Conservation (phyloP, 2,113 vertebrate genomes). For the Junco hyemalis region DNA sequence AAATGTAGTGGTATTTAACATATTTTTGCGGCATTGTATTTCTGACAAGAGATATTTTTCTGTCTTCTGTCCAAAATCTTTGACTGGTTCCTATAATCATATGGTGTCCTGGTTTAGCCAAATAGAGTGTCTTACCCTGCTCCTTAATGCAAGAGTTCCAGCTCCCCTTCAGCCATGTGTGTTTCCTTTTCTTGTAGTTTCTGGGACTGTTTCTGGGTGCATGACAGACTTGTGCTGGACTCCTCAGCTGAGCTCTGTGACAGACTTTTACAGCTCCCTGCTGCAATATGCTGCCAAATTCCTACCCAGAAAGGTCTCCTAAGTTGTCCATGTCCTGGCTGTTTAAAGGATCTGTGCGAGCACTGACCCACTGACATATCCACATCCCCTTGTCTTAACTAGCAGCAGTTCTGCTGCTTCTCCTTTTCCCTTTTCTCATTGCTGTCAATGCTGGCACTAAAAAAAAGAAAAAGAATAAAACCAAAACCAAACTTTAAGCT, state of each 20-base stretch:
- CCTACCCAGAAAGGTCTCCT: neutral
- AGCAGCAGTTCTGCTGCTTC: neutral
- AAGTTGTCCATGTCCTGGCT: accelerated
- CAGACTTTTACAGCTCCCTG: neutral
- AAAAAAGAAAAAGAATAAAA: neutral
- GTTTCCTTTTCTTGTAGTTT: neutral
- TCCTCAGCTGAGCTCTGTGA: neutral
- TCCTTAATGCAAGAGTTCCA: neutral
- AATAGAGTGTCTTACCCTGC: neutral
- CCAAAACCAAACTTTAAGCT: neutral
- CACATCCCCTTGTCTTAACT: neutral
- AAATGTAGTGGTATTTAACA: neutral
- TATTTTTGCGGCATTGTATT: neutral
- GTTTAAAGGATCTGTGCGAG: neutral
- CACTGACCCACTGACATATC: neutral
- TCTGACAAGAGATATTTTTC: neutral
- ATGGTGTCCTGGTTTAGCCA: neutral
- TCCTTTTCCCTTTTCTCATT: neutral
- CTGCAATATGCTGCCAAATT: neutral
- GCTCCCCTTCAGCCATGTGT: neutral
- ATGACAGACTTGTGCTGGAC: neutral
- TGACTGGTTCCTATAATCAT: neutral
- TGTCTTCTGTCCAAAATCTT: neutral
- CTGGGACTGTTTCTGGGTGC: neutral
- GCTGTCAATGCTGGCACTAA: neutral